A percentile compares a stretch with the other conserved stretches of the same genome.
Conservation (phyloP, 2,113 vertebrate species). For the Taurulus bubalis region DNA sequence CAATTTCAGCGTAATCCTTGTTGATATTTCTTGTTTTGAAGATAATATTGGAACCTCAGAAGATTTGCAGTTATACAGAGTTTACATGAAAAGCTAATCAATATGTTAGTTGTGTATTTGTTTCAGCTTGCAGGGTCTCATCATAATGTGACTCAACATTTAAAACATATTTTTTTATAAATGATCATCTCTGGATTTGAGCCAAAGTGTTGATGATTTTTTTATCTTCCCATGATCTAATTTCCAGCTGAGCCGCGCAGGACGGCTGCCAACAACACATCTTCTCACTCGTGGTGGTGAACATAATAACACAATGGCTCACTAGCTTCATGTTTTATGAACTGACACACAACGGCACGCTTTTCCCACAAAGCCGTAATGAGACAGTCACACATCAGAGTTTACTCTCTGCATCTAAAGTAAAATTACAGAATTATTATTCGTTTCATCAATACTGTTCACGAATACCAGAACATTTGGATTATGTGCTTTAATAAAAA, state of each 20-base stretch:
- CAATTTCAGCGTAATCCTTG: background rate
- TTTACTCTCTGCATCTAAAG: slow-evolving; percentile 17
- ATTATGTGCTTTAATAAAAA: slow-evolving; percentile 18
- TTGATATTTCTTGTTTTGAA: background rate
- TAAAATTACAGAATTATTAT: background rate
- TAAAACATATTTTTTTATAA: slow-evolving; percentile 15
- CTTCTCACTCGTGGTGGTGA: slow-evolving; percentile 54
- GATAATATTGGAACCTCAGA: slow-evolving; percentile 11
- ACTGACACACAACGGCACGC: slow-evolving; percentile 57
- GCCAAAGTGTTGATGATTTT: slow-evolving; percentile 30
- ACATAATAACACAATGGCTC: slow-evolving; percentile 55
- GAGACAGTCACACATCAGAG: slow-evolving; percentile 21
- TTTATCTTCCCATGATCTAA: slow-evolving; percentile 50
- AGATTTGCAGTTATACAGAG: slow-evolving; percentile 4
- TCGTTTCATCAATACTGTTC: background rate
- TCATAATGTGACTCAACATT: slow-evolving; percentile 40
- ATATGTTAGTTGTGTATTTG: slow-evolving; percentile 17
- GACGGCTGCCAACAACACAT: slow-evolving; percentile 45
- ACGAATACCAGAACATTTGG: background rate
- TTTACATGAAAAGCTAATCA: slow-evolving; percentile 28
- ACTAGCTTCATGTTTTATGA: slow-evolving; percentile 57
- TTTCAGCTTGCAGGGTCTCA: slow-evolving; percentile 33
- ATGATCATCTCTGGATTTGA: slow-evolving; percentile 51
- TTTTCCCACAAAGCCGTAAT: slow-evolving; percentile 49
- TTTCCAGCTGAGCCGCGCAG: slow-evolving; percentile 56